phyloP scores from a whole-genome alignment of 2,888 invertebrate species.

The Lithosia quadra region DNA sequence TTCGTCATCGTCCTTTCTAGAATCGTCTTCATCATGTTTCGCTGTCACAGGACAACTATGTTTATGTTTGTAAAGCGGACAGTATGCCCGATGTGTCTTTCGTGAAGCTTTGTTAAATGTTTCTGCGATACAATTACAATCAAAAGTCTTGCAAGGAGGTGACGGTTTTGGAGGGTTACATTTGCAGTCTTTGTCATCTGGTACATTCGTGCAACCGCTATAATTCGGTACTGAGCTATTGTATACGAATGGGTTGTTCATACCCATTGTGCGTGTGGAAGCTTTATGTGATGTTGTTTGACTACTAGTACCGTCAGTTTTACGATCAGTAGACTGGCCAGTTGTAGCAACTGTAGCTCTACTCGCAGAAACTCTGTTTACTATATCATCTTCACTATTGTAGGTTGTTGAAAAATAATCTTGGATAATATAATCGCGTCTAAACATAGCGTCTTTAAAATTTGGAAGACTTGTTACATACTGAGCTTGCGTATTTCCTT shows the following conservation, averaged over 20 bases:
- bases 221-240: constrained; percentile 46
- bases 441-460: constrained; percentile 60
- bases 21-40: constrained; percentile 68
- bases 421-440: constrained; percentile 61
- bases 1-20: constrained; percentile 73
- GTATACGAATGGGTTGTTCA: constrained; percentile 51
- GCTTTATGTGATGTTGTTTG: constrained; percentile 37
- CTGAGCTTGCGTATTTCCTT: constrained; percentile 59
- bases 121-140: constrained; percentile 76
- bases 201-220: constrained; percentile 61
- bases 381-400: constrained; percentile 32
- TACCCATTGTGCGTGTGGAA: constrained; percentile 45
- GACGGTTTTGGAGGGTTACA: constrained; percentile 74
- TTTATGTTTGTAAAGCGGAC: constrained; percentile 78
- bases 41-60: constrained; percentile 72
- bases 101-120: constrained; percentile 63
- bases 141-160: constrained; percentile 77
- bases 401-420: constrained; percentile 51
- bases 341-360: constrained; percentile 21
- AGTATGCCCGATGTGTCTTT: constrained; percentile 75
- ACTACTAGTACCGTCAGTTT: constrained; percentile 30
- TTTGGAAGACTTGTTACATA: constrained; percentile 65
- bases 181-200: constrained; percentile 75
- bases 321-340: constrained; percentile 52
- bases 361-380: constrained; percentile 28